Evolutionary conservation across 2,888 invertebrate genomes (phyloP), one percentile per base, ranked within the genome.

Genomic region (Rugalucina vietnamica): DNA sequence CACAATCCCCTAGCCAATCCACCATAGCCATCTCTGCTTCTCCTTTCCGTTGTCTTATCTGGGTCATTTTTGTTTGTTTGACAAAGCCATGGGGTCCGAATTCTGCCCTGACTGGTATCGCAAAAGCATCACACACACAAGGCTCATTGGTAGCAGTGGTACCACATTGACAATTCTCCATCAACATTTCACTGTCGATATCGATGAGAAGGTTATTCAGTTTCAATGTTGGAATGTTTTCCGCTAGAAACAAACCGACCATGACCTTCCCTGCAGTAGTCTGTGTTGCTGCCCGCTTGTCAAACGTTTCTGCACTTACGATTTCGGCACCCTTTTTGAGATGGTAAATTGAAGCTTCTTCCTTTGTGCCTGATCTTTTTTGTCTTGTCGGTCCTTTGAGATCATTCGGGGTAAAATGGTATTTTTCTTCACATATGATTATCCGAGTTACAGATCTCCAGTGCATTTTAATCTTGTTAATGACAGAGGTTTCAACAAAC

Each of bases 171-270:
- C 50, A 72, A 24, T 21, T 2, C 18, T 27, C 3, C 54, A 50
- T 54, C 18, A 74, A 18, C 18, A 70, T 18, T 65, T 81, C 81
- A 81, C 81, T 81, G 54, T 81, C 73, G 29, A 81, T 65, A 4
- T 32, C 36, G 8, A 69, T 18, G 10, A 32, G 32, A 21, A 82
- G 0, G 27, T 69, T 39, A 32, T 70, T 70, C 54, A 10, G 82
- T 74, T 8, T 57, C 57, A 3, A 85, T 65, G 32, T 32, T 70
- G 21, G 37, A 0, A 79, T 18, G 24, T 83, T 73, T 60, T 79
- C 60, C 18, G 85, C 81, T 3, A 82, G 60, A 69, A 83, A 86
- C 34, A 78, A 83, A 32, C 85, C 83, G 18, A 83, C 81, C 8
- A 82, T 36, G 21, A 54, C 36, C 50, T 85, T 85, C 3, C 79